Evolutionary conservation across 35 echinoderm and acorn worm species (phyloP).

Genomic region (Hemicentrotus pulcherrimus): DNA sequence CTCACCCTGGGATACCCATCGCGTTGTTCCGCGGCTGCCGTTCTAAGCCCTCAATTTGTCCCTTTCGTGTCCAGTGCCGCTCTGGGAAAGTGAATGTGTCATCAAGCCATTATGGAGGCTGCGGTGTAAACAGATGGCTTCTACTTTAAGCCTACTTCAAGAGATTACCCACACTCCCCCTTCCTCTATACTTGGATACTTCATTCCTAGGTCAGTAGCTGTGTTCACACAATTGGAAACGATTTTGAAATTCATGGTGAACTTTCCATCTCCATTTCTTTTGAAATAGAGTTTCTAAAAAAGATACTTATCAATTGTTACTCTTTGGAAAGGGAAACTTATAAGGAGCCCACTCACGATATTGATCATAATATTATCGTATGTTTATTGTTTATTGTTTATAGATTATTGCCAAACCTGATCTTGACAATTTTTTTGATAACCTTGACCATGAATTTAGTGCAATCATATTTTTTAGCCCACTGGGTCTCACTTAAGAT

Average conservation of each 20-base stretch:
- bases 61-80: background rate
- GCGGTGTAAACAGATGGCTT: constrained; percentile 24
- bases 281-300: no score
- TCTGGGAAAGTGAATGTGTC: constrained; percentile 33
- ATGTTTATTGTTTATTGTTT: no score
- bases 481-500: no score
- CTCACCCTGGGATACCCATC: background rate
- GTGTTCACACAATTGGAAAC: background rate
- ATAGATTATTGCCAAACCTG: no score
- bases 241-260: background rate
- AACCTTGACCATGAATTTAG: no score
- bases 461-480: no score
- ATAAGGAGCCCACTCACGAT: no score
- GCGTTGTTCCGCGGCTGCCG: background rate
- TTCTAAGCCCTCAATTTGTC: background rate
- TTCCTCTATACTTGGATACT: background rate
- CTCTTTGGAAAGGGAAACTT: no score
- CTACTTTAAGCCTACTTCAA: constrained; percentile 31
- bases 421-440: no score
- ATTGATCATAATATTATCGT: no score
- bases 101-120: constrained; percentile 2
- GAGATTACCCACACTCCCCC: background rate
- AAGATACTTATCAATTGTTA: no score
- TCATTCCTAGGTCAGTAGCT: background rate
- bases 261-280: background rate